phyloP scores from a whole-genome alignment of 2,888 invertebrate genomes.

The Stenichneumon culpator region DNA sequence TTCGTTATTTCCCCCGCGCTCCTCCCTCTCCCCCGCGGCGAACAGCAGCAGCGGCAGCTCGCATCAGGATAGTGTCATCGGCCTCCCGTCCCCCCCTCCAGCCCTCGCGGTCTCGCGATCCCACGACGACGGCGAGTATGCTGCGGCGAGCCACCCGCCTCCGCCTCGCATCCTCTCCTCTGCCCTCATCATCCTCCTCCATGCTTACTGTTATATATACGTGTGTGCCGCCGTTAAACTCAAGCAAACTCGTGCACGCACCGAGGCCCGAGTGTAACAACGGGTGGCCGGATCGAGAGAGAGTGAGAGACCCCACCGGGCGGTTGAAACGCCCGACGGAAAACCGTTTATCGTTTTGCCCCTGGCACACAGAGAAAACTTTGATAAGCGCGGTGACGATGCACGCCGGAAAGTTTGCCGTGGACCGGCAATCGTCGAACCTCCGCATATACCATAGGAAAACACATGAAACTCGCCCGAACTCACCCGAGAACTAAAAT shows the following conservation, averaged over 20 bases:
- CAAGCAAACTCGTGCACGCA: conserved; percentile 43
- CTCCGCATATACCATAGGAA: not conserved
- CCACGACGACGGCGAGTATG: conserved; percentile 52
- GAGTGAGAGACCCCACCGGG: conserved; percentile 2
- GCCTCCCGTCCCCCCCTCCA: conserved; percentile 53
- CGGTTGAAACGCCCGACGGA: conserved; percentile 13
- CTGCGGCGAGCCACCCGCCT: conserved; percentile 46
- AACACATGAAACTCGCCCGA: not conserved
- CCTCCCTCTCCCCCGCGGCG: conserved; percentile 24
- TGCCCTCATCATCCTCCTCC: conserved; percentile 1
- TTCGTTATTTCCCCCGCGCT: conserved; percentile 32
- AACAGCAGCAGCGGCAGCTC: conserved; percentile 37
- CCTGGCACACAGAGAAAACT: conserved; percentile 45
- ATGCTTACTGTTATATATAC: not conserved
- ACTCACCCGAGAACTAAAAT: not conserved
- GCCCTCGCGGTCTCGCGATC: conserved; percentile 58
- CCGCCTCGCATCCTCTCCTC: conserved; percentile 34
- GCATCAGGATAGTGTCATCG: conserved; percentile 67
- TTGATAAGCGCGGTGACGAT: conserved; percentile 46
- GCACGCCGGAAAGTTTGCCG: conserved; percentile 28
- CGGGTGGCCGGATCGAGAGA: conserved; percentile 2
- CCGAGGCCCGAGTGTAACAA: not conserved
- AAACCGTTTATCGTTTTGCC: conserved; percentile 42
- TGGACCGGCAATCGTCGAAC: not conserved
- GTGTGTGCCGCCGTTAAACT: conserved; percentile 17